These are phyloP conservation scores for Pseudomyrmex pallidus DNA, from an alignment of 1,140 invertebrate species.

Conservation along the genomic window DNA sequence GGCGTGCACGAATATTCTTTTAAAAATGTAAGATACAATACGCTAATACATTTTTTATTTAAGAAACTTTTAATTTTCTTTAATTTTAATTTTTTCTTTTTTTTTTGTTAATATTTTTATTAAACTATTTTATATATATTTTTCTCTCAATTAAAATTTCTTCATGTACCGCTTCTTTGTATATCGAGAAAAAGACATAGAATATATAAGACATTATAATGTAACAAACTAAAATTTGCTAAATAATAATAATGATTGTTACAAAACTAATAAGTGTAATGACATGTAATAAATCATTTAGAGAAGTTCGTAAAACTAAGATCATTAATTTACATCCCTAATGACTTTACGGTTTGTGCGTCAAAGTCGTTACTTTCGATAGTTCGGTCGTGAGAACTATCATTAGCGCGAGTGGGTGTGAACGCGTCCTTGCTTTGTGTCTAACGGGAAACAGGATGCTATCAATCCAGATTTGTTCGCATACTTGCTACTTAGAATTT, in stretches of 20 bases:
- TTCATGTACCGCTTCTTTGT: too few species aligned
- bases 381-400: slow-evolving; percentile 58
- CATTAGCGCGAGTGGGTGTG: slow-evolving; percentile 68
- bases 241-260: slow-evolving; percentile 27
- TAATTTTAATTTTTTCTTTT: too few species aligned
- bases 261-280: neutral
- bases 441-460: slow-evolving; percentile 52
- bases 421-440: slow-evolving; percentile 78
- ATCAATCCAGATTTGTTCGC: slow-evolving; percentile 51
- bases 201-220: too few species aligned
- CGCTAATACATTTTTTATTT: too few species aligned
- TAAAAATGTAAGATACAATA: too few species aligned
- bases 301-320: neutral
- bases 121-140: neutral
- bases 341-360: slow-evolving; percentile 5
- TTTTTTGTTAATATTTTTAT: too few species aligned
- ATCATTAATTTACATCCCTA: neutral
- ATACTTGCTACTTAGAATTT: slow-evolving; percentile 61
- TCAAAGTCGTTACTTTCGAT: slow-evolving; percentile 21
- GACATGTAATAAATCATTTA: neutral
- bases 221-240: too few species aligned
- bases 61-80: too few species aligned
- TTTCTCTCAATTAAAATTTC: neutral
- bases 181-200: too few species aligned
- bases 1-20: too few species aligned